A percentile compares a stretch with the other conserved stretches of the same genome.
Conservation (phyloP, 2,113 vertebrate genomes). For the Toxotes jaculatrix region DNA sequence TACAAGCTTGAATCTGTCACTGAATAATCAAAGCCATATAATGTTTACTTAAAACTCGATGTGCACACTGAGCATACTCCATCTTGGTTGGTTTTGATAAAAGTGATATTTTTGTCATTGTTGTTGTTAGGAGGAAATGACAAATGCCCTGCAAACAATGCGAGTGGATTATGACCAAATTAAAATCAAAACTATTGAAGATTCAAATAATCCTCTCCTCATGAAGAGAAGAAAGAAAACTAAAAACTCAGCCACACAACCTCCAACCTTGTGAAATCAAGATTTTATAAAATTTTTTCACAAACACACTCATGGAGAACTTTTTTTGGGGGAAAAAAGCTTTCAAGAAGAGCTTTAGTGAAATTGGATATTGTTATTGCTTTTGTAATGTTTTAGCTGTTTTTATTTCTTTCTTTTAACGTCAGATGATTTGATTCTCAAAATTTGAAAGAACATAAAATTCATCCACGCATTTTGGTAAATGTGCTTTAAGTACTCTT, state of each 20-base stretch:
- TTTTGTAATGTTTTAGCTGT: neutral
- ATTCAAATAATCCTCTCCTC: constrained; percentile 49
- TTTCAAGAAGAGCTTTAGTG: neutral
- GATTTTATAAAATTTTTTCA: neutral
- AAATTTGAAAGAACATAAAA: neutral
- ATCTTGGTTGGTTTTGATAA: neutral
- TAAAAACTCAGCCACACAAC: constrained; percentile 31
- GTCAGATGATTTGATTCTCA: neutral
- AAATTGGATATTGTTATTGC: neutral
- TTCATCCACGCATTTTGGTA: neutral
- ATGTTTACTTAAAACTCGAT: neutral
- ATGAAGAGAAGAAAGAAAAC: constrained; percentile 54
- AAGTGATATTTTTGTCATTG: neutral
- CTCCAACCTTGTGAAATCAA: constrained; percentile 7
- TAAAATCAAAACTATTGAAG: constrained; percentile 84
- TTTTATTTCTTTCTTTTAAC: neutral
- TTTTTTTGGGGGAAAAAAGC: neutral
- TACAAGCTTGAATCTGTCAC: neutral
- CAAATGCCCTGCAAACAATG: constrained; percentile 94
- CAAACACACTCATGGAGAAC: neutral
- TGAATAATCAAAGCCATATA: neutral
- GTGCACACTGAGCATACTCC: neutral
- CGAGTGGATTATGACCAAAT: constrained; percentile 93
- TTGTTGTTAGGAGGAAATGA: constrained; percentile 92
- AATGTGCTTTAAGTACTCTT: neutral